Evolutionary conservation across 2,888 invertebrate genomes (phyloP), one percentile per base, ranked within the genome.

Genomic region (Pherbina coryleti): DNA sequence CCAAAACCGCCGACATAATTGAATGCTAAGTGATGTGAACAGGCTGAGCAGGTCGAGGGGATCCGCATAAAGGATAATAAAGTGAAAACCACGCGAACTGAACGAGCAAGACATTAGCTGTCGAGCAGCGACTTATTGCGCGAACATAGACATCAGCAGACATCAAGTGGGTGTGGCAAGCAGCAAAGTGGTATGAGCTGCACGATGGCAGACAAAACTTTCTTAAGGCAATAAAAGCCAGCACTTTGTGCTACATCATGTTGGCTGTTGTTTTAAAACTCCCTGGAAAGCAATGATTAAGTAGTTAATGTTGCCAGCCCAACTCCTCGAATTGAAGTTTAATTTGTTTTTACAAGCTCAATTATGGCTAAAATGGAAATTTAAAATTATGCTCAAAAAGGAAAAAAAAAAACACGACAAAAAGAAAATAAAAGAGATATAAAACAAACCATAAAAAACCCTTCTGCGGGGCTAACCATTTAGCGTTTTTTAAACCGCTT

Each of bases 301-400:
- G 79, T 79, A 76, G 79, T 82, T 79, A 81, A 69, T 78, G 76
- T 51, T 76, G 66, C 53, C 17, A n/a, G 28, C 19, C 19, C 55
- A 22, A 22, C 55, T 37, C 4, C 37, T 22, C 67, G 84, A 87
- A 87, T 86, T 84, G 84, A 83, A 88, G 86, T 88, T 87, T 87
- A 87, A 88, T 87, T 87, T 87, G 84, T 86, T 88, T 88, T 88
- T 84, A 87, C 88, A 82, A 82, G 83, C 81, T 81, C 83, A 83
- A 83, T 84, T 84, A 83, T 82, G 83, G 81, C 79, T 77, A 67
- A 78, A 82, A 82, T 80, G 81, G 73, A 79, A 81, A 82, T 79
- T 82, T 76, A 55, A 62, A 44, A 25, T 49, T 28, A 9, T 55
- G 19, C 22, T 2, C 55, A 19, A 55, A 55, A 55, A 19, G 53